Evolutionary conservation across 35 echinoderm and acorn worm species (phyloP), one percentile per base, ranked within the genome.

Genomic region (Patiria miniata): DNA sequence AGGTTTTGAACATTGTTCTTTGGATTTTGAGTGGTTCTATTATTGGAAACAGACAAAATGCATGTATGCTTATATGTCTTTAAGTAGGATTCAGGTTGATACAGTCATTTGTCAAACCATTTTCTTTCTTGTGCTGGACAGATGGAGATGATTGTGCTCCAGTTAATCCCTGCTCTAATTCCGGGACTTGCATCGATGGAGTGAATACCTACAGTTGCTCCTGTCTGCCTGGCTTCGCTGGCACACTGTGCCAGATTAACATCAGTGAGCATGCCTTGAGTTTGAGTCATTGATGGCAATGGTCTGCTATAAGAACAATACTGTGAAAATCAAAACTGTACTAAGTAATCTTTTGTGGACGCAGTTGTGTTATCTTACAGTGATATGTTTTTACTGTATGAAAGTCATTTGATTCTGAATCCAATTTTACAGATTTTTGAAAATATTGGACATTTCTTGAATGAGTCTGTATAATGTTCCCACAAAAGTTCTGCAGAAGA

Each of bases 161-260:
- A 19, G 8, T 51, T 33, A 90, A 90, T 51, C 95, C 95, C 26
- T 97, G 95, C 80, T 23, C 79, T 5, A 90, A 97, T 85, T 68
- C 68, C 19, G 95, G 88, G 12, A 59, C 58, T 8, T 97, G 95
- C 73, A 40, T 97, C 8, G 93, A 97, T 87, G 85, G 61, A 77
- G 17, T 87, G 29, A 93, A 90, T 36, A 88, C 78, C 7, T 97
- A 78, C 56, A 85, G 81, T 14, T 97, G 95, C 81, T 30, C 37
- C 29, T 97, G 95, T 83, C 39, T 29, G 0, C 54, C 85, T 36
- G 95, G 95, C 6, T 97, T 39, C 80, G 86, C 79, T 39, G 95
- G 92, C 1, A 36, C 38, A 7, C 21, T 59, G 1, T 94, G 92
- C 81, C 32, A 85, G 36, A 68, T 44, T 28, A 84, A 90, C 23